A percentile compares a stretch with the other conserved stretches of the same genome.
These are phyloP conservation scores for Saccopteryx leptura DNA, from an alignment of 2,113 vertebrate species.

Conservation along the genomic window DNA sequence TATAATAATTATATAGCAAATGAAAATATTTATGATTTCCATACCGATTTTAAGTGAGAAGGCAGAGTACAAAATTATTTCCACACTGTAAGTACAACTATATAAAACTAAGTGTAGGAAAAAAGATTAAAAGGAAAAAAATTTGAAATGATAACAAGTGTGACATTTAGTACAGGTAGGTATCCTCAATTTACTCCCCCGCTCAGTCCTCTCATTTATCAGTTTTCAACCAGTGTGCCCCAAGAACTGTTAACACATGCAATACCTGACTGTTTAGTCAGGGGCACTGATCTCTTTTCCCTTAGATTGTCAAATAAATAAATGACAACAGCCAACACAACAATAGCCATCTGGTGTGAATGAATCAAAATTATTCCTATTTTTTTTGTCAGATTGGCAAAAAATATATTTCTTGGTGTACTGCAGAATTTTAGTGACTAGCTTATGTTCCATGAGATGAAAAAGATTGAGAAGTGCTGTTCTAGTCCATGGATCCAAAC, in stretches of 20 bases:
- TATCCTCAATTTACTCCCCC: neutral
- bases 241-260: neutral
- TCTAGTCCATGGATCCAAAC: neutral
- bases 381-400: neutral
- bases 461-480: neutral
- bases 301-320: neutral
- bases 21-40: neutral
- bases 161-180: fast-evolving
- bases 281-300: neutral
- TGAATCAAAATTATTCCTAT: too few relatives aligned
- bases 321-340: neutral
- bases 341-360: too few relatives aligned
- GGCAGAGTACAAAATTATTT: neutral
- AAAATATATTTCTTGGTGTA: neutral
- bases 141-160: neutral
- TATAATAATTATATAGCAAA: neutral
- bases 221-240: neutral
- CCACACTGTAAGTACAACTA: neutral
- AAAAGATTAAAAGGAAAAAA: neutral
- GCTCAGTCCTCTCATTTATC: too few relatives aligned
- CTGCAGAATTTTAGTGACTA: neutral
- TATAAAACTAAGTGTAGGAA: neutral
- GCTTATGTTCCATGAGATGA: neutral
- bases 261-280: neutral
- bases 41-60: neutral